Evolutionary conservation across 2,797 vertebrate genomes (phyloP), one percentile per base, ranked within the genome.

Genomic region (Chelonia mydas): DNA sequence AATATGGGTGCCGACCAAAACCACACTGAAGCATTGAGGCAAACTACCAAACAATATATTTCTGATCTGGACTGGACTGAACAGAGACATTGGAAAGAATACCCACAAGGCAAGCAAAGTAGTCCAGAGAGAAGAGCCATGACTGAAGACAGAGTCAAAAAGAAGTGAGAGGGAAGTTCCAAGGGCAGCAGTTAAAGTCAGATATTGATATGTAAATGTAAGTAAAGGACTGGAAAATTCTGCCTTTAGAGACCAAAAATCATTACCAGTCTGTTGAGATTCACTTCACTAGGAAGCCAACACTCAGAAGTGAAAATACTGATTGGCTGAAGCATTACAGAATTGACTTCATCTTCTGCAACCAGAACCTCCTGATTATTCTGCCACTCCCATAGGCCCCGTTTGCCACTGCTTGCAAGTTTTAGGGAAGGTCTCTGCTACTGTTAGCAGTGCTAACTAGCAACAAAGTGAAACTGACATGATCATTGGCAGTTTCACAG

Each of bases 21-120:
- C 51, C 83, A 11, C 37, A 82, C 23, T 6, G 61, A 92, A 19
- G 47, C 19, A 47, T 31, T 33, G 93, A 92, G 54, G 88, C 17
- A 50, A 88, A 3, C 16, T 3, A 27, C 41, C 61, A 85, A 3
- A 17, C 0, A 1, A 5, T 2, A 23, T 23, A 5, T 1, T 72
- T 47, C 0, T 37, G 37, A 37, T 10, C 17, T 57, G 12, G 72
- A 55, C 11, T 89, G 81, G 59, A 94, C 31, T n/a, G n/a, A 2
- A 89, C 1, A 47, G 11, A 31, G n/a, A 57, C 2, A 37, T 0
- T 82, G 28, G 7, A 77, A 84, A 54, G 33, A 12, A 78, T 89
- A 92, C 10, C 74, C 25, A 1, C 5, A 27, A 55, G 1, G 37
- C 15, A 59, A 84, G 86, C 16, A 7, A 19, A 68, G n/a, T 0